Conservation (phyloP, 2,888 invertebrate genomes). For the Agriopis aurantiaria region DNA sequence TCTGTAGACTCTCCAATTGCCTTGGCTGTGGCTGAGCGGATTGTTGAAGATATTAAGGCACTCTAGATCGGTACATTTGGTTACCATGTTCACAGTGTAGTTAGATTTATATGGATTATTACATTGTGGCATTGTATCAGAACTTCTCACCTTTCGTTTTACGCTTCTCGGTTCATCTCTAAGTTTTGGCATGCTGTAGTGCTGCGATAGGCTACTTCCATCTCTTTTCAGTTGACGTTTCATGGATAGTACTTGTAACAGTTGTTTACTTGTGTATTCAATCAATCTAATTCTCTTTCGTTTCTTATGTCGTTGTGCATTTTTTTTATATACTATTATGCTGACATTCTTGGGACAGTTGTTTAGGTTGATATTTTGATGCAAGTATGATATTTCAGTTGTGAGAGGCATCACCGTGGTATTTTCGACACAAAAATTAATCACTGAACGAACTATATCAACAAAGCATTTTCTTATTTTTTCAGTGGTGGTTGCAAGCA, state of each 20-base stretch:
- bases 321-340: conserved; percentile 44
- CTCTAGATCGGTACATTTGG: conserved; percentile 40
- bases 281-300: conserved; percentile 40
- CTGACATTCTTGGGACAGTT: conserved; percentile 38
- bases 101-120: conserved; percentile 39
- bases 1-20: conserved; percentile 53
- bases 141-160: conserved; percentile 36
- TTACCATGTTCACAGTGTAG: conserved; percentile 45
- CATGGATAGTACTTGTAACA: conserved; percentile 1
- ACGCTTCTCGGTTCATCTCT: conserved; percentile 5
- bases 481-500: too few relatives aligned
- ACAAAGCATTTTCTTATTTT: too few relatives aligned
- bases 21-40: conserved; percentile 32
- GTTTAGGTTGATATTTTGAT: conserved; percentile 25
- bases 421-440: background rate
- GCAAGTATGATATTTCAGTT: conserved; percentile 28
- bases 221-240: background rate
- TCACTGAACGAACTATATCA: background rate
- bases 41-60: conserved; percentile 39
- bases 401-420: conserved; percentile 3
- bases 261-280: conserved; percentile 22
- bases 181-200: conserved; percentile 34
- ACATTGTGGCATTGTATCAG: conserved; percentile 34
- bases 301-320: conserved; percentile 36
- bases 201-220: conserved; percentile 11